phyloP scores from a whole-genome alignment of 2,888 invertebrate genomes.

The Hetaerina titia region DNA sequence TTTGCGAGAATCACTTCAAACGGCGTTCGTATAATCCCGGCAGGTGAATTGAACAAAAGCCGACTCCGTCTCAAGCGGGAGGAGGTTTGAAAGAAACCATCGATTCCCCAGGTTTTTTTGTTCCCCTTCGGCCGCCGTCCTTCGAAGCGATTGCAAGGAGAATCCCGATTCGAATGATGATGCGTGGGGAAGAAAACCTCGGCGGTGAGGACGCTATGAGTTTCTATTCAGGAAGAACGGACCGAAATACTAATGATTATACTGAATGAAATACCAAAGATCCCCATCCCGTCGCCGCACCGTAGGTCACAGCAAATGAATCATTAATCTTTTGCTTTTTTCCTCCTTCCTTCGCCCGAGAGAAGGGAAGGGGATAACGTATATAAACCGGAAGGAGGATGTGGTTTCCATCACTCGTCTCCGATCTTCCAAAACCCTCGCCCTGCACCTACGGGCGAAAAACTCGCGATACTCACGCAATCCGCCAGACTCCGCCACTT shows the following conservation, averaged over 20 bases:
- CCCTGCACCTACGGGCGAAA: too few relatives aligned
- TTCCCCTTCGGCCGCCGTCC: neutral
- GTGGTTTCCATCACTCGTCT: too few relatives aligned
- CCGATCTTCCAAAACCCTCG: too few relatives aligned
- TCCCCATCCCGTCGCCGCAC: too few relatives aligned
- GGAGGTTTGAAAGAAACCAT: neutral
- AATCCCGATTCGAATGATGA: neutral
- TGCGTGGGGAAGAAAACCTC: neutral
- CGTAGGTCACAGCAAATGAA: too few relatives aligned
- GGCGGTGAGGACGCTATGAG: neutral
- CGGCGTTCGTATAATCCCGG: neutral
- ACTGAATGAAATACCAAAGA: neutral
- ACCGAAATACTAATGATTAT: neutral
- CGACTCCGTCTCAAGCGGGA: neutral
- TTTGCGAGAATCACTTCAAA: neutral
- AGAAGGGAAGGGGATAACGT: neutral
- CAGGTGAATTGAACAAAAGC: neutral
- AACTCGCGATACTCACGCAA: too few relatives aligned
- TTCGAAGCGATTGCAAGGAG: neutral
- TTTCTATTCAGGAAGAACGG: neutral
- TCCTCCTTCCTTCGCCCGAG: neutral
- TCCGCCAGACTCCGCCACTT: too few relatives aligned
- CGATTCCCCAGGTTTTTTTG: neutral
- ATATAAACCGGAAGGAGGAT: neutral
- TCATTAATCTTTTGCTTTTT: neutral